phyloP scores from a whole-genome alignment of 2,797 vertebrate species.

The Notamacropus eugenii region DNA sequence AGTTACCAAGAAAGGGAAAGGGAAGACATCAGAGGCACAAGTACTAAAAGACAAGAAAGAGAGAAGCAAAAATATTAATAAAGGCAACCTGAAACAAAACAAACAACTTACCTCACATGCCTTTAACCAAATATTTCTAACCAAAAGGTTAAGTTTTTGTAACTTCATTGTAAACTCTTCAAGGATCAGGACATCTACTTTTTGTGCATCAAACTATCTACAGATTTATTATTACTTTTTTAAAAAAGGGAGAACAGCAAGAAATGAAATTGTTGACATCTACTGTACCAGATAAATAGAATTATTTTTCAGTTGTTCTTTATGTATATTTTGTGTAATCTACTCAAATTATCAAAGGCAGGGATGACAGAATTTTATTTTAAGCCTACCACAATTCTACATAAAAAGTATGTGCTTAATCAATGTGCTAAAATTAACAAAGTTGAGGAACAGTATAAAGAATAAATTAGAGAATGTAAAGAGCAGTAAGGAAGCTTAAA shows the following conservation, averaged over 20 bases:
- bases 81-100: neutral
- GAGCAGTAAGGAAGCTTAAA: neutral
- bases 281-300: neutral
- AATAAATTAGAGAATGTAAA: neutral
- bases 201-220: neutral
- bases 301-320: neutral
- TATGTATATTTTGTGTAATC: neutral
- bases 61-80: neutral
- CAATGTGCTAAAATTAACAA: neutral
- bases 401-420: neutral
- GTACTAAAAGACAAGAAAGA: neutral
- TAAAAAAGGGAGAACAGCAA: neutral
- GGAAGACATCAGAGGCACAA: neutral
- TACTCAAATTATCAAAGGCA: neutral
- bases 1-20: neutral
- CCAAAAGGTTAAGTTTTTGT: neutral
- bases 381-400: neutral
- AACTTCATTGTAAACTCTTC: neutral
- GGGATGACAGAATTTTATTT: neutral
- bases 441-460: neutral
- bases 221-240: neutral
- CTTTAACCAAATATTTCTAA: neutral
- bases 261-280: neutral
- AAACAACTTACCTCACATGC: neutral
- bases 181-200: neutral